phyloP scores from a whole-genome alignment of 2,113 vertebrate genomes.

The Patagioenas fasciata region DNA sequence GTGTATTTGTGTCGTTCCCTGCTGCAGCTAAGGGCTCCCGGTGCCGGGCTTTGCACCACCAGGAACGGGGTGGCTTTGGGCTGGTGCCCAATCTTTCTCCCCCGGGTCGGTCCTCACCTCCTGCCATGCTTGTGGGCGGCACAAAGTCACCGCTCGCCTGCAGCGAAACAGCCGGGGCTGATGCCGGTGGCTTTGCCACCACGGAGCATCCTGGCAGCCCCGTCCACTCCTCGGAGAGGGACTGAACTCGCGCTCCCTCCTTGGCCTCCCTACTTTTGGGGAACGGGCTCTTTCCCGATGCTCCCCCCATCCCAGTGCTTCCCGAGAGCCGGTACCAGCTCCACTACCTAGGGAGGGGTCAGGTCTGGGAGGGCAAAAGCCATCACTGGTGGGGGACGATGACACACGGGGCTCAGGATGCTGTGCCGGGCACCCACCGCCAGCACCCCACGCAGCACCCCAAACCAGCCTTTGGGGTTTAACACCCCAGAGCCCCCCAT shows the following conservation, averaged over 20 bases:
- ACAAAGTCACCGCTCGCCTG: neutral
- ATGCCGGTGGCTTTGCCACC: rapidly evolving
- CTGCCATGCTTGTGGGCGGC: rapidly evolving
- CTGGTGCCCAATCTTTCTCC: neutral
- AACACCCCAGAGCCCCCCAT: slow-evolving; percentile 20
- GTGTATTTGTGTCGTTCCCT: rapidly evolving
- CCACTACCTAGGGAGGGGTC: neutral
- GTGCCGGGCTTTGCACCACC: too few species aligned
- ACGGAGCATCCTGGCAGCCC: neutral
- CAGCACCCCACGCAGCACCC: neutral
- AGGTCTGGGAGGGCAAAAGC: neutral
- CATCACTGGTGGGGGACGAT: rapidly evolving
- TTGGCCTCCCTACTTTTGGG: too few species aligned
- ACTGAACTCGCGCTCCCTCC: rapidly evolving
- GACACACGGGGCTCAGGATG: neutral
- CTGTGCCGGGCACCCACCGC: neutral
- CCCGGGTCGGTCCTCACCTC: neutral
- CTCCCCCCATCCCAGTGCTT: neutral
- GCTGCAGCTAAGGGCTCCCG: neutral
- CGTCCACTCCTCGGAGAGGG: neutral
- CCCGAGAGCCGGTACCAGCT: rapidly evolving
- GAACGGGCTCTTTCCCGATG: rapidly evolving
- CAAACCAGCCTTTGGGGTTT: neutral
- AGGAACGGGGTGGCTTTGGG: rapidly evolving
- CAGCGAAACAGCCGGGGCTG: neutral